These are phyloP conservation scores for Diprion similis DNA, from an alignment of 1,140 invertebrate species.

Conservation along the genomic window DNA sequence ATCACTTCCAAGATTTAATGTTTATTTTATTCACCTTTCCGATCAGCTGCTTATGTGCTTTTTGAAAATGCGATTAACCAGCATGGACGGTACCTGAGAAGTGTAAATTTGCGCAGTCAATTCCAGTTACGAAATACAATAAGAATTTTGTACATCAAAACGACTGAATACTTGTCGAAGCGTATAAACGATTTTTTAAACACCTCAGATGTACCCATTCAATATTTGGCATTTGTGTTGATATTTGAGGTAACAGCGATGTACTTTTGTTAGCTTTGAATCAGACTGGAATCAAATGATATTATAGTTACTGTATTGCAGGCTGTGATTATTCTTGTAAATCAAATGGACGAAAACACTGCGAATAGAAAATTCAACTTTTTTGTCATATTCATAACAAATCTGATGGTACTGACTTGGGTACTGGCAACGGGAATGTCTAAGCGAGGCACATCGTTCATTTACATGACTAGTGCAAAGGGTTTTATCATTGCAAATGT, in stretches of 20 bases:
- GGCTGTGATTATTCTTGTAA: conserved; percentile 2
- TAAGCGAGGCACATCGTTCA: conserved; percentile 3
- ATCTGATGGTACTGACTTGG: neutral
- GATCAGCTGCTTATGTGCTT: neutral
- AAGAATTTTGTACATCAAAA: neutral
- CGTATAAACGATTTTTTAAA: neutral
- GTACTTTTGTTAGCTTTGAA: neutral
- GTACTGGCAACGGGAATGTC: conserved; percentile 8
- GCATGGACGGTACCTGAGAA: neutral
- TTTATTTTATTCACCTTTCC: neutral
- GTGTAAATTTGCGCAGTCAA: neutral
- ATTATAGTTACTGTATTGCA: neutral
- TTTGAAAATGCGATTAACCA: neutral
- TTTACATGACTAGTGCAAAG: neutral
- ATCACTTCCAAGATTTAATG: neutral
- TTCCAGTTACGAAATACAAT: neutral
- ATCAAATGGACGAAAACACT: neutral
- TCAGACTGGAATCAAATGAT: neutral
- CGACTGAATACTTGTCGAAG: neutral
- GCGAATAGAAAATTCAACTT: neutral
- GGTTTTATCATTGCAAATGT: neutral
- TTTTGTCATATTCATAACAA: neutral
- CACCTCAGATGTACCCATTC: conserved; percentile 11
- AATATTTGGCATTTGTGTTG: conserved; percentile 11
- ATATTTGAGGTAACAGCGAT: neutral